Conservation (phyloP, 2,113 vertebrate genomes). For the Lagopus leucura region DNA sequence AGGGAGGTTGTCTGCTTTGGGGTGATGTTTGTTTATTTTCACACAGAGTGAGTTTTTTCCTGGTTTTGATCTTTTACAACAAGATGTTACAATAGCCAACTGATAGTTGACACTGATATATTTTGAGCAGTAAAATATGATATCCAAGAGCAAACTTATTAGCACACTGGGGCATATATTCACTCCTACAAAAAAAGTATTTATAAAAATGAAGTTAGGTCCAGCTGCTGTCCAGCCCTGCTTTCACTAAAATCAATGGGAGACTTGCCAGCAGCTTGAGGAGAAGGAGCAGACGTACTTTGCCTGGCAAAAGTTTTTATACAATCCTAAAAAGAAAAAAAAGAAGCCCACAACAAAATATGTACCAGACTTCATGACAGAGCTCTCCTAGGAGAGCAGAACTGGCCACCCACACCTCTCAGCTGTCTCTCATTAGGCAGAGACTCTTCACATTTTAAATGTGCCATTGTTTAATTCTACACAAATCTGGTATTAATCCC, state of each 20-base stretch:
- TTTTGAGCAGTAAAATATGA: constrained; percentile 29
- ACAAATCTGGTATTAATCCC: constrained; percentile 28
- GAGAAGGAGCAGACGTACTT: background rate
- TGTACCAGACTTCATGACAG: constrained; percentile 48
- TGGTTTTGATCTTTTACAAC: constrained; percentile 26
- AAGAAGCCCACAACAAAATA: constrained; percentile 2
- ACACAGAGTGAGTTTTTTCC: constrained; percentile 6
- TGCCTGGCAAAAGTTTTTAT: background rate
- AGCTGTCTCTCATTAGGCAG: constrained; percentile 63
- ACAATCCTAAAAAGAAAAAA: background rate
- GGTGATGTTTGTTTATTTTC: constrained; percentile 5
- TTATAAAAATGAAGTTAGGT: constrained; percentile 19
- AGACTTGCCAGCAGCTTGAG: constrained; percentile 9
- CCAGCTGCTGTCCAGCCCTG: constrained; percentile 30
- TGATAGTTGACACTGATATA: background rate
- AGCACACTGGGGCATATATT: background rate
- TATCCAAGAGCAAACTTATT: background rate
- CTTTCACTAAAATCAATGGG: background rate
- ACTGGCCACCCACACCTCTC: constrained; percentile 65
- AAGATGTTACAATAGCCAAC: constrained; percentile 15
- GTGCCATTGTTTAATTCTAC: constrained; percentile 49
- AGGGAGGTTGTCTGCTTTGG: constrained; percentile 1
- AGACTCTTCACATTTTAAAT: constrained; percentile 45
- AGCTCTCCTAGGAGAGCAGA: constrained; percentile 42
- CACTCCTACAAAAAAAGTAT: background rate